These are phyloP conservation scores for Choloepus hoffmanni DNA, from an alignment of 2,113 vertebrate species.

Conservation along the genomic window DNA sequence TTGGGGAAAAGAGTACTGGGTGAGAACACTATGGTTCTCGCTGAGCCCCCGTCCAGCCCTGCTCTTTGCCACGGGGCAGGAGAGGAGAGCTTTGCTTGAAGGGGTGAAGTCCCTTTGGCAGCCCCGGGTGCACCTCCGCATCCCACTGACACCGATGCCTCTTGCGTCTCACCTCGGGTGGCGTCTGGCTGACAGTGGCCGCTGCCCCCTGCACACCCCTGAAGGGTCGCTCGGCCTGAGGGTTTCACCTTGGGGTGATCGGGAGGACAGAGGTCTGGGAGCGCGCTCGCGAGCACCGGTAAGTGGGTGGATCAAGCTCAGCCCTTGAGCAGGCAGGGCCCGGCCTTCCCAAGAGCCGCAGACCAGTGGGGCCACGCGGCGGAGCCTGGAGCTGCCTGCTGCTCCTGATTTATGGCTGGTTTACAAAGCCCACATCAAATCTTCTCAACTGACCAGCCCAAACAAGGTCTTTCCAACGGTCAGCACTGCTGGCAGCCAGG, in stretches of 20 bases:
- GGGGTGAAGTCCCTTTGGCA: too few relatives aligned
- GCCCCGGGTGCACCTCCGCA: too few relatives aligned
- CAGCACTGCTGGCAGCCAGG: constrained; percentile 14
- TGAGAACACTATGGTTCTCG: constrained; percentile 72
- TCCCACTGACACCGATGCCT: too few relatives aligned
- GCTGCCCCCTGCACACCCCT: constrained; percentile 41
- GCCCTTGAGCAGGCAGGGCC: constrained; percentile 22
- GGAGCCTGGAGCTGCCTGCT: too few relatives aligned
- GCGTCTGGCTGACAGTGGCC: constrained; percentile 67
- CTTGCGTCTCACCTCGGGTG: constrained; percentile 68
- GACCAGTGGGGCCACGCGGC: too few relatives aligned
- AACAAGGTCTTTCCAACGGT: constrained; percentile 79
- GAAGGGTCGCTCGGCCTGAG: constrained; percentile 69
- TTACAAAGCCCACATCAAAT: constrained; percentile 73
- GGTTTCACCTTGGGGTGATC: constrained; percentile 72
- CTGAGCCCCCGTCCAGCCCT: constrained; percentile 74
- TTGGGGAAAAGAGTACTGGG: background rate
- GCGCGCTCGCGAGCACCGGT: background rate
- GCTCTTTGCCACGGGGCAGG: constrained; percentile 63
- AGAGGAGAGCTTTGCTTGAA: constrained; percentile 66
- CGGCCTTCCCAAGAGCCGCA: background rate
- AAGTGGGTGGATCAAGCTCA: background rate
- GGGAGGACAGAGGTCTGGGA: background rate
- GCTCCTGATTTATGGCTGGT: constrained; percentile 69
- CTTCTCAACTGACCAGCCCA: constrained; percentile 72